These are phyloP conservation scores for Egretta garzetta DNA, from an alignment of 2,113 vertebrate genomes.

Conservation along the genomic window DNA sequence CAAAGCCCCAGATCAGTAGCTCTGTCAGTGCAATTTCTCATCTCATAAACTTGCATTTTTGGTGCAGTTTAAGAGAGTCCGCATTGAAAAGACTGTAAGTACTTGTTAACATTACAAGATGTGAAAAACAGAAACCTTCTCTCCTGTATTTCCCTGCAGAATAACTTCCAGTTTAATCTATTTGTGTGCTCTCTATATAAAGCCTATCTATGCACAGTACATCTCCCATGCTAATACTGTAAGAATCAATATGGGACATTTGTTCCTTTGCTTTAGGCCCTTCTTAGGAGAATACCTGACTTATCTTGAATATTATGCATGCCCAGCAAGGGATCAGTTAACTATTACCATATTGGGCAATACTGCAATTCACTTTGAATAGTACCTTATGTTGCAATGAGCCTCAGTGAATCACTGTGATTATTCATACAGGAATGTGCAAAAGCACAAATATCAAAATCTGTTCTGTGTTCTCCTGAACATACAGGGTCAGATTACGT, in stretches of 20 bases:
- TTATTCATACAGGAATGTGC: slow-evolving; percentile 50
- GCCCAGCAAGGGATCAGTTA: slow-evolving; percentile 5
- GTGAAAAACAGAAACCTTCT: not conserved
- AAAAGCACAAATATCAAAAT: slow-evolving; percentile 43
- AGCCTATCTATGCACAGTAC: not conserved
- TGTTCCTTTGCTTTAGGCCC: not conserved
- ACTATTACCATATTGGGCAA: slow-evolving; percentile 30
- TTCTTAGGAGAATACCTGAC: not conserved
- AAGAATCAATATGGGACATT: not conserved
- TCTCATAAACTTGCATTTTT: not conserved
- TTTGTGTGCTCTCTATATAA: not conserved
- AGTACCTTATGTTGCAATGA: slow-evolving; percentile 31
- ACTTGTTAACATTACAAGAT: not conserved
- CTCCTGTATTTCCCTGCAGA: not conserved
- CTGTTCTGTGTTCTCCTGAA: slow-evolving; percentile 15
- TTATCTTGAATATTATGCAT: not conserved
- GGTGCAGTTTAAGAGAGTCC: not conserved
- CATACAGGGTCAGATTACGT: not conserved
- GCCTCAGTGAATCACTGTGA: slow-evolving; percentile 27
- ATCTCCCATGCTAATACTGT: not conserved
- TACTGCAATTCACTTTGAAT: slow-evolving; percentile 3
- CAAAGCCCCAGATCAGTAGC: not conserved
- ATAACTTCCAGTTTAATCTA: not conserved
- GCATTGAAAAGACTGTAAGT: not conserved
- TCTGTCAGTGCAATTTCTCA: not conserved